Percentiles rank a stretch among this genome's conserved stretches.
phyloP scores from a whole-genome alignment of 53 echinoderm and acorn worm species.

The Luidia sarsii region DNA sequence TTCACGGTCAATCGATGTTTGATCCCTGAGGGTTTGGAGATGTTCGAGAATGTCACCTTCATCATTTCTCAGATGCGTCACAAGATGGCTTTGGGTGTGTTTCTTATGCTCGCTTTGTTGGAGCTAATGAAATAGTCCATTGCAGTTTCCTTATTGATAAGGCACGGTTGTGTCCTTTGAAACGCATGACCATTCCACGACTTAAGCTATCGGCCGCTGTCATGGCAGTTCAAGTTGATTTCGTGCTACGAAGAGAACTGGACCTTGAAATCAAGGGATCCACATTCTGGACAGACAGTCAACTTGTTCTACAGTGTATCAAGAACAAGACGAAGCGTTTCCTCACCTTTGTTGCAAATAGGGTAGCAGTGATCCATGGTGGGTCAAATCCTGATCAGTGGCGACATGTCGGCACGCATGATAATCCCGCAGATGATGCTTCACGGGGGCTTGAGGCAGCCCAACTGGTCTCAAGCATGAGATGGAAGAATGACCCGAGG shows the following conservation, averaged over 20 bases:
- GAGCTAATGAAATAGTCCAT: constrained; percentile 7
- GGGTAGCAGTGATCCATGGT: constrained; percentile 55
- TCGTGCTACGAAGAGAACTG: constrained; percentile 49
- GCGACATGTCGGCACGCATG: constrained; percentile 52
- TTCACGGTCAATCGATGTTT: constrained; percentile 51
- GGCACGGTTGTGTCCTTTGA: constrained; percentile 60
- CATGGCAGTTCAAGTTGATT: constrained; percentile 39
- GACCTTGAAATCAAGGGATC: constrained; percentile 35
- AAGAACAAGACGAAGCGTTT: constrained; percentile 45
- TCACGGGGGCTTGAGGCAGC: constrained; percentile 32
- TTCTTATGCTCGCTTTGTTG: constrained; percentile 41
- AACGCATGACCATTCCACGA: constrained; percentile 34
- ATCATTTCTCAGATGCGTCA: constrained; percentile 71
- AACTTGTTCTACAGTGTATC: constrained; percentile 62
- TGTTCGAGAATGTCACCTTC: constrained; percentile 41
- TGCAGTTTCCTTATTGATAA: constrained; percentile 57
- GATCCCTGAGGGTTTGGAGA: constrained; percentile 44
- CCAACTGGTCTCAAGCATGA: constrained; percentile 5
- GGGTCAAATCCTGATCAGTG: constrained; percentile 40
- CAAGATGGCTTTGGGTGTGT: constrained; percentile 64
- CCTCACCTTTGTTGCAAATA: constrained; percentile 62
- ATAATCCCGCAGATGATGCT: constrained; percentile 65
- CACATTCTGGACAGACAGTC: constrained; percentile 70
- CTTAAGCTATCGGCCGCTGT: constrained; percentile 59
- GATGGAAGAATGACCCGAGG: constrained; percentile 44